Conservation (phyloP, 1,140 invertebrate species). For the Lysiphlebus fabarum region DNA sequence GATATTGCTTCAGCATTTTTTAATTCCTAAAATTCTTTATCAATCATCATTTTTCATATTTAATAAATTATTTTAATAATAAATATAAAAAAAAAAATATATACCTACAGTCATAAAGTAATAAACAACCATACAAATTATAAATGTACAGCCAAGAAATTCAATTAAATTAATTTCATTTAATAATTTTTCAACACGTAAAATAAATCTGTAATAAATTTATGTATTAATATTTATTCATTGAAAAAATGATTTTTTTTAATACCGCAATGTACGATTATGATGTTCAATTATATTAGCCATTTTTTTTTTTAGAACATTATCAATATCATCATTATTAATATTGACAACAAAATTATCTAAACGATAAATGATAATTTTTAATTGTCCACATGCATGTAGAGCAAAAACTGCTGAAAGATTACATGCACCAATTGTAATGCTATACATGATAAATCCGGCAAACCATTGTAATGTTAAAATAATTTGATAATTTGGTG, state of each 20-base stretch:
- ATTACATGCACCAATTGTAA: constrained; percentile 25
- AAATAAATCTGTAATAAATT: constrained; percentile 2
- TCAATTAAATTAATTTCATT: constrained; percentile 27
- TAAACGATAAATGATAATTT: constrained; percentile 31
- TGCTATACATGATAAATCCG: constrained; percentile 6
- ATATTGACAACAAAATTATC: constrained; percentile 5
- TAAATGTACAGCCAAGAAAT: constrained; percentile 23
- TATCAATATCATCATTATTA: not conserved
- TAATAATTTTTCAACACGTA: constrained; percentile 20
- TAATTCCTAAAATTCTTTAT: constrained; percentile 31
- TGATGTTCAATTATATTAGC: constrained; percentile 22
- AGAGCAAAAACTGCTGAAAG: constrained; percentile 35
- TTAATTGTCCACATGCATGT: constrained; percentile 38
- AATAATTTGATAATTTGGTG: constrained; percentile 18
- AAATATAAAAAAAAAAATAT: too few relatives aligned
- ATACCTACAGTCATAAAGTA: constrained; percentile 25
- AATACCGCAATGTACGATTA: not conserved
- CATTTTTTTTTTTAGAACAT: not conserved
- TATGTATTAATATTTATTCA: constrained; percentile 12
- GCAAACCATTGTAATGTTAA: constrained; percentile 11
- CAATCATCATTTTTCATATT: not conserved
- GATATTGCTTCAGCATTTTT: constrained; percentile 22
- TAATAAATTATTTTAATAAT: too few relatives aligned
- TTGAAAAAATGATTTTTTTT: constrained; percentile 5
- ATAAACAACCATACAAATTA: constrained; percentile 30